These are phyloP conservation scores for Herpetotheres cachinnans DNA, from an alignment of 2,113 vertebrate species.

Conservation along the genomic window DNA sequence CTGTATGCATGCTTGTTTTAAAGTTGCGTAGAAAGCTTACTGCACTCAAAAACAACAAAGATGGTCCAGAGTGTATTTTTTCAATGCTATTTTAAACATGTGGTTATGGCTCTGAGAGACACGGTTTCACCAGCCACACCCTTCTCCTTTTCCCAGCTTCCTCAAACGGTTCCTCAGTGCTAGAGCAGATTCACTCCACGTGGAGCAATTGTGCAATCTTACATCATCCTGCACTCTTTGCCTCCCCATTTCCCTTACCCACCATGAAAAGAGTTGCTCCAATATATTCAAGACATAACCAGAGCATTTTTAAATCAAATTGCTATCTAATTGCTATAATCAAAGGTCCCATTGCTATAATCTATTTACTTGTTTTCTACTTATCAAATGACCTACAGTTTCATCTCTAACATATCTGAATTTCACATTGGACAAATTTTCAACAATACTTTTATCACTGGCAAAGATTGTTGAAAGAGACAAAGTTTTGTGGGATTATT, in stretches of 20 bases:
- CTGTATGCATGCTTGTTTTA: not conserved
- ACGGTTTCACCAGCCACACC: conserved; percentile 38
- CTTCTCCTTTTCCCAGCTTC: conserved; percentile 60
- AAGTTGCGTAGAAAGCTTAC: not conserved
- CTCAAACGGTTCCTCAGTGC: conserved; percentile 6
- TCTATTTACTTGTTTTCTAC: not conserved
- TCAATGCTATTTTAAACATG: conserved; percentile 48
- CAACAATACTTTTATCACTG: not conserved
- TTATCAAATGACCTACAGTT: not conserved
- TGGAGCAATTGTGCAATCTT: conserved; percentile 37
- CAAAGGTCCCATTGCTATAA: not conserved
- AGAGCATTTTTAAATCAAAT: not conserved
- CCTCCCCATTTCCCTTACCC: not conserved
- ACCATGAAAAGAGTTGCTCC: not conserved
- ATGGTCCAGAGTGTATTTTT: conserved; percentile 15
- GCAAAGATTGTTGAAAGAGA: not conserved
- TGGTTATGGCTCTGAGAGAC: conserved; percentile 32
- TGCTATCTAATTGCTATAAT: not conserved
- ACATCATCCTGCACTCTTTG: not conserved
- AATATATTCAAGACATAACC: not conserved
- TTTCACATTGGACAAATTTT: not conserved
- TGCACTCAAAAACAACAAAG: not conserved
- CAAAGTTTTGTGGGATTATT: not conserved
- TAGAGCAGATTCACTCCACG: not conserved
- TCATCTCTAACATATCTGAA: not conserved